Percentiles rank a stretch among this genome's conserved stretches.
Conservation (phyloP, 2,888 invertebrate genomes). For the Pollenia angustigena region DNA sequence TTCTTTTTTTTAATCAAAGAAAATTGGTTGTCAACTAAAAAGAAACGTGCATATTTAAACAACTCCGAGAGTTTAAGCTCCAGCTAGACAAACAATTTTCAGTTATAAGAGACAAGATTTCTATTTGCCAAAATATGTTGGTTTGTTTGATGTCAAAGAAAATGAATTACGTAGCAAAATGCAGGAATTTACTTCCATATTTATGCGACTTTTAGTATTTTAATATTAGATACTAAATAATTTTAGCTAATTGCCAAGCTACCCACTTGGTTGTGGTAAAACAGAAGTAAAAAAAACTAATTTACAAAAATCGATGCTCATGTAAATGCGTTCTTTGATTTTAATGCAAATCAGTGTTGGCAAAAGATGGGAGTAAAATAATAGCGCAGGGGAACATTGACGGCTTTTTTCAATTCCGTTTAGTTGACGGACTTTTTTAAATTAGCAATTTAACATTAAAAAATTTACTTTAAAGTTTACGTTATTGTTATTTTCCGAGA, state of each 20-base stretch:
- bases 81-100: constrained; percentile 17
- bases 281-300: background rate
- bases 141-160: background rate
- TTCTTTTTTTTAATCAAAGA: background rate
- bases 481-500: no score
- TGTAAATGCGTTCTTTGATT: background rate
- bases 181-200: no score
- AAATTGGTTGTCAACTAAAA: background rate
- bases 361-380: no score
- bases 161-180: background rate
- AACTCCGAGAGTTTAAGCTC: background rate
- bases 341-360: background rate
- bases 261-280: background rate
- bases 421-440: no score
- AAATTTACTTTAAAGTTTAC: no score
- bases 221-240: background rate
- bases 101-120: background rate
- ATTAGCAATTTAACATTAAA: no score
- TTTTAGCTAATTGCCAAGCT: background rate
- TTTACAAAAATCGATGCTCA: constrained; percentile 1
- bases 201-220: no score
- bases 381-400: no score
- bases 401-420: no score
- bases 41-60: background rate
- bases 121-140: constrained; percentile 25